A percentile compares a stretch with the other conserved stretches of the same genome.
Evolutionary conservation across 2,888 invertebrate genomes (phyloP).

Genomic region (Noctua fimbriata): DNA sequence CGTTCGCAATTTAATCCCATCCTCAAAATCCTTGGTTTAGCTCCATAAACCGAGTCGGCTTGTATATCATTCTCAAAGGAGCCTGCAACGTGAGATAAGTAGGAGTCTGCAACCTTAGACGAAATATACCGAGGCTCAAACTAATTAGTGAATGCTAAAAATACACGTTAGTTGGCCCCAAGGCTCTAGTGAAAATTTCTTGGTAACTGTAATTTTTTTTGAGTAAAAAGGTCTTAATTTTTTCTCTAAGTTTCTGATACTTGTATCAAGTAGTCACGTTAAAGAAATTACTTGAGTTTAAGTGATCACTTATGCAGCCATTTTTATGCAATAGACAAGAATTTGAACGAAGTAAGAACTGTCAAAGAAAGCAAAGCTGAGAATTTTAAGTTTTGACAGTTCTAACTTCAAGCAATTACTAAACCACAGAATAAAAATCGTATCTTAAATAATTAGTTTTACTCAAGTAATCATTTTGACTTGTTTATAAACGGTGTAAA

Average conservation of each 20-base stretch:
- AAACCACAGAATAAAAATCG: too few species aligned
- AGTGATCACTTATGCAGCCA: not conserved
- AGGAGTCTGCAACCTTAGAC: constrained; percentile 48
- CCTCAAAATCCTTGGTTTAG: constrained; percentile 25
- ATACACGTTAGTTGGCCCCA: constrained; percentile 31
- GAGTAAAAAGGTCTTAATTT: not conserved
- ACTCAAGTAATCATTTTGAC: too few species aligned
- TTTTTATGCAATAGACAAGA: not conserved
- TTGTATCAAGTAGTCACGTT: too few species aligned
- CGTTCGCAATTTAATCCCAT: constrained; percentile 12
- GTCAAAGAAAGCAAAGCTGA: not conserved
- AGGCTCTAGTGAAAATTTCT: constrained; percentile 17
- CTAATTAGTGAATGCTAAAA: constrained; percentile 59
- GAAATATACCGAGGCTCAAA: constrained; percentile 42
- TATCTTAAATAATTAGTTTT: too few species aligned
- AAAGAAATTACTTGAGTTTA: not conserved
- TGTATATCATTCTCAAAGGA: constrained; percentile 57
- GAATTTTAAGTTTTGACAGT: not conserved
- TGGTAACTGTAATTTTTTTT: not conserved
- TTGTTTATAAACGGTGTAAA: too few species aligned
- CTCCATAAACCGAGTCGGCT: constrained; percentile 30
- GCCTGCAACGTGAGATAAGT: constrained; percentile 63
- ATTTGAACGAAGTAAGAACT: not conserved
- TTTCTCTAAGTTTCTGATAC: not conserved
- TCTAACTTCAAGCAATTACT: too few species aligned